Conservation (phyloP, 2,888 invertebrate species). For the Eumerus sabulonum region DNA sequence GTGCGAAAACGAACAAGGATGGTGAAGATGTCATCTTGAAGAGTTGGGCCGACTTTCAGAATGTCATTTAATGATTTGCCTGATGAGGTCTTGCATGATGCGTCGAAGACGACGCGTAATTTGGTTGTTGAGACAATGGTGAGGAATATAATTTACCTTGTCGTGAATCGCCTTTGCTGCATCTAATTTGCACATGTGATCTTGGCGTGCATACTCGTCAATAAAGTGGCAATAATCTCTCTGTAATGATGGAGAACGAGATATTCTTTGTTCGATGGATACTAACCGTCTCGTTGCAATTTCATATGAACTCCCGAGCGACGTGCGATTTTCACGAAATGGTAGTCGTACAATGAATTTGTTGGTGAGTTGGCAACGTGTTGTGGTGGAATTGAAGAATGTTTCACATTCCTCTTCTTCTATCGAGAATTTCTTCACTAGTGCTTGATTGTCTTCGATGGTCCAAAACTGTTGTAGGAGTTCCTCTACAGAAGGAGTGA, state of each 20-base stretch:
- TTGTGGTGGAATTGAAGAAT: background rate
- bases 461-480: conserved; percentile 8
- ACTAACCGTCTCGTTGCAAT: conserved; percentile 28
- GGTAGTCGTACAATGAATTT: conserved; percentile 17
- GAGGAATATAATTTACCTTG: conserved; percentile 19
- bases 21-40: conserved; percentile 37
- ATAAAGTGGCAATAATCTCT: conserved; percentile 23
- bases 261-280: conserved; percentile 31
- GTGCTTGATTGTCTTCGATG: background rate
- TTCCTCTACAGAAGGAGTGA: background rate
- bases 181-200: conserved; percentile 20
- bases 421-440: background rate
- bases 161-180: conserved; percentile 22
- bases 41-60: conserved; percentile 31
- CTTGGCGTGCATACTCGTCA: conserved; percentile 20
- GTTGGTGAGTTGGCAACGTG: background rate
- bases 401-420: conserved; percentile 12
- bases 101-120: conserved; percentile 10
- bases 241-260: conserved; percentile 24
- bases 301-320: conserved; percentile 18
- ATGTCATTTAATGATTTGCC: conserved; percentile 26
- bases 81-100: conserved; percentile 2
- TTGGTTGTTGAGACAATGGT: conserved; percentile 34
- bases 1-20: conserved; percentile 27
- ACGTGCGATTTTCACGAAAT: conserved; percentile 25